Conservation (phyloP, 1,140 invertebrate genomes). For the Apis mellifera region Amel_HAv3.1 CM009932.2:9542001-9542500, state of each 20-base stretch:
- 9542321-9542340: neutral
- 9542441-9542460: neutral
- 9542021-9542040: too few relatives aligned
- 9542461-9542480: conserved; percentile 71
- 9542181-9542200: too few relatives aligned
- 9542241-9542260: too few relatives aligned
- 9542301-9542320: neutral
- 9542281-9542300: too few relatives aligned
- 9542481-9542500: conserved; percentile 68
- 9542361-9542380: neutral
- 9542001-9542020: too few relatives aligned
- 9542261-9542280: too few relatives aligned
- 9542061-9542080: neutral
- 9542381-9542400: neutral
- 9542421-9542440: neutral
- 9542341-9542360: too few relatives aligned
- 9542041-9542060: neutral
- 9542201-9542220: too few relatives aligned
- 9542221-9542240: too few relatives aligned
- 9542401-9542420: neutral
- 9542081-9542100: neutral
- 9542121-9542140: neutral
- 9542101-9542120: neutral
- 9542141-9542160: neutral
- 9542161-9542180: too few relatives aligned